These are phyloP conservation scores for Alcis repandata DNA, from an alignment of 2,888 invertebrate genomes.

Conservation along the genomic window DNA sequence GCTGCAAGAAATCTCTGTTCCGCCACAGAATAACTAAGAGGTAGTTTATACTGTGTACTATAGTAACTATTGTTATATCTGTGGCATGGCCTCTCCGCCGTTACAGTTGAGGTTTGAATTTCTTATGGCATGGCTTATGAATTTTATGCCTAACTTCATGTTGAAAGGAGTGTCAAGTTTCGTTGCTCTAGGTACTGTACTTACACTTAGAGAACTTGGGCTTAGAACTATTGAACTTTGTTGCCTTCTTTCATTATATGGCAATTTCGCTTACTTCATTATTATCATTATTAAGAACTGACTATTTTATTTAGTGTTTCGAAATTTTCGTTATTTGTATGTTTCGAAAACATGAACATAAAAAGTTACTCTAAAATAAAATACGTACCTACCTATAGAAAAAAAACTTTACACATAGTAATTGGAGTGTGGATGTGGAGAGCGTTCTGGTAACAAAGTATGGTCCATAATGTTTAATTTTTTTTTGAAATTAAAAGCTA, in stretches of 20 bases:
- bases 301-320: no score
- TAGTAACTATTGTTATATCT: not conserved
- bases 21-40: constrained; percentile 33
- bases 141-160: constrained; percentile 43
- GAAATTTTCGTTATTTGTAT: no score
- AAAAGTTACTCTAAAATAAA: no score
- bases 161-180: constrained; percentile 16
- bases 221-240: not conserved
- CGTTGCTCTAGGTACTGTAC: not conserved
- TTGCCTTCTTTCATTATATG: not conserved
- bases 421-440: no score
- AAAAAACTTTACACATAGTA: no score
- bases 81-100: constrained; percentile 6
- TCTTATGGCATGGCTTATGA: constrained; percentile 43
- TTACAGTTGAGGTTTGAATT: constrained; percentile 56
- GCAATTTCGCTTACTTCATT: not conserved
- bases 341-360: no score
- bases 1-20: constrained; percentile 50
- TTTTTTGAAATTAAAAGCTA: no score
- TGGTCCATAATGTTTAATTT: no score
- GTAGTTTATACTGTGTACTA: not conserved
- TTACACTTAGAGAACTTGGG: not conserved
- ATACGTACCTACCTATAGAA: no score
- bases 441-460: no score
- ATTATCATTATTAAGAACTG: no score